Percentiles rank a stretch among this genome's conserved stretches.
Evolutionary conservation across 2,888 invertebrate species (phyloP).

Genomic region (Plebejus anna): DNA sequence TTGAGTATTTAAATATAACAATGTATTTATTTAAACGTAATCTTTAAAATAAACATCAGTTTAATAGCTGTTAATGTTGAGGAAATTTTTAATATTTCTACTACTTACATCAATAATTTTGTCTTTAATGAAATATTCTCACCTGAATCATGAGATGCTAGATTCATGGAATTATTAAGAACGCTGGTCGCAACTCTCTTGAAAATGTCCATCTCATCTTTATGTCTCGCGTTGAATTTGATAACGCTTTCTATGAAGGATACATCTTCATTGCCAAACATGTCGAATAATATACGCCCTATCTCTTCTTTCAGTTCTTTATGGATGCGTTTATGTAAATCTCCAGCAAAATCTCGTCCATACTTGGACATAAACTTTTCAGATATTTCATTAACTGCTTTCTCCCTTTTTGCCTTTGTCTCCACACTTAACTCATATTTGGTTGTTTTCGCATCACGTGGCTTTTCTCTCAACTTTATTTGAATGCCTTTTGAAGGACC

Average conservation of each 20-base stretch:
- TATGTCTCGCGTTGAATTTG: conserved; percentile 57
- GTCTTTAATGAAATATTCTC: conserved; percentile 40
- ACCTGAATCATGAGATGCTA: conserved; percentile 59
- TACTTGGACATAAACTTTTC: conserved; percentile 52
- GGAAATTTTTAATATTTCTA: no score
- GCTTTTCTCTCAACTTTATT: conserved; percentile 22
- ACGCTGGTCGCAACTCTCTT: conserved; percentile 53
- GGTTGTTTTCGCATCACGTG: conserved; percentile 23
- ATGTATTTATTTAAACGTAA: no score
- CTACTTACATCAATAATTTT: no score
- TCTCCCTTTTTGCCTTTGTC: conserved; percentile 52
- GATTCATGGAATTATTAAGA: conserved; percentile 47
- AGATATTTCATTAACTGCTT: conserved; percentile 56
- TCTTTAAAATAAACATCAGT: no score
- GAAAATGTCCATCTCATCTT: conserved; percentile 56
- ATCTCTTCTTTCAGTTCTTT: conserved; percentile 51
- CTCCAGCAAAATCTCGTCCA: conserved; percentile 44
- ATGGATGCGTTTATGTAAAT: conserved; percentile 46
- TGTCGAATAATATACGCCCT: conserved; percentile 48
- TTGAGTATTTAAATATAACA: background rate
- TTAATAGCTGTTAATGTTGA: no score
- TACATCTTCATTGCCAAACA: conserved; percentile 59
- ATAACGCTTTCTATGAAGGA: conserved; percentile 63
- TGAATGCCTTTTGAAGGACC: background rate
- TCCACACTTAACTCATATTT: conserved; percentile 28